phyloP scores from a whole-genome alignment of 2,888 invertebrate species.

The Macaria liturata region DNA sequence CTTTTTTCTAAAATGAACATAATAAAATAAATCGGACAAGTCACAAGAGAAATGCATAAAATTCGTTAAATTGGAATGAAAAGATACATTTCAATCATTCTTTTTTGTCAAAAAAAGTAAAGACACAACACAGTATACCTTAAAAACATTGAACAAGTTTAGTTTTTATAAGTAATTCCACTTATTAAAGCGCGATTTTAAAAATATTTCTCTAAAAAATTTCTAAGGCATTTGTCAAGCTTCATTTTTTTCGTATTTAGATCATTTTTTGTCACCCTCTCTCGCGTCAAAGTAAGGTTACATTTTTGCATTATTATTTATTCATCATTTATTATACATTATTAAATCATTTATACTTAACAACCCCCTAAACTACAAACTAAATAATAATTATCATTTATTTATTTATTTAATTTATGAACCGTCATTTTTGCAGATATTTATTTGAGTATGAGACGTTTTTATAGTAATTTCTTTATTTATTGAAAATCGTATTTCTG shows the following conservation, averaged over 20 bases:
- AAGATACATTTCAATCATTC: not conserved
- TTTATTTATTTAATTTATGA: conserved; percentile 20
- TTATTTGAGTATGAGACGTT: too few species aligned
- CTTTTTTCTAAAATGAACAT: too few species aligned
- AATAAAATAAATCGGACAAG: too few species aligned
- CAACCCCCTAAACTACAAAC: conserved; percentile 38
- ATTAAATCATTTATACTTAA: conserved; percentile 46
- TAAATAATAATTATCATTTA: conserved; percentile 33
- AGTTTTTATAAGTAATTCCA: too few species aligned
- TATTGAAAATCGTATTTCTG: too few species aligned
- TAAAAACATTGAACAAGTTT: too few species aligned
- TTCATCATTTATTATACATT: conserved; percentile 2
- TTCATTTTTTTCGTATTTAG: not conserved
- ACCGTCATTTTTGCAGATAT: too few species aligned
- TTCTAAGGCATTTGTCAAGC: not conserved
- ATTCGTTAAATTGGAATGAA: conserved; percentile 3
- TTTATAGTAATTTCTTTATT: too few species aligned
- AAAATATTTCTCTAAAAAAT: not conserved
- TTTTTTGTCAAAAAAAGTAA: not conserved
- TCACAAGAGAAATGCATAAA: conserved; percentile 3
- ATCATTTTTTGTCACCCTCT: not conserved
- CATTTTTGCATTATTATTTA: not conserved
- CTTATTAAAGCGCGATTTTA: too few species aligned
- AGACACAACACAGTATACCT: too few species aligned
- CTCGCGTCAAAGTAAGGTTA: conserved; percentile 6